phyloP scores from a whole-genome alignment of 2,113 vertebrate genomes.

The Macroglossus sobrinus region DNA sequence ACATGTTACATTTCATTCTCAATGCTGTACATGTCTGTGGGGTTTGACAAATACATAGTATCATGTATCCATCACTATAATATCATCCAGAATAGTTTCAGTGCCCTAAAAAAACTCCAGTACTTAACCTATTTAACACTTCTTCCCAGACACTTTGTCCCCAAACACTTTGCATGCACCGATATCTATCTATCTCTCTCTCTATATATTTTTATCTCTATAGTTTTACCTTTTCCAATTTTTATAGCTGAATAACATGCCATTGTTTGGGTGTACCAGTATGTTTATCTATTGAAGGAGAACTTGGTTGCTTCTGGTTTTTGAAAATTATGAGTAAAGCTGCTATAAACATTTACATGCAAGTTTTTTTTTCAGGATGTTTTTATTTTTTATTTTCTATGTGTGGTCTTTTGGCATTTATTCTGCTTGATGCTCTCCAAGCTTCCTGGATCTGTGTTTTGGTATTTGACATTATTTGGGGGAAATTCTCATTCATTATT shows the following conservation, averaged over 20 bases:
- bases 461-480: not conserved
- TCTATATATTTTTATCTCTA: not conserved
- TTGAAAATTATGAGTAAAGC: not conserved
- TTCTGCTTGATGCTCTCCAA: not conserved
- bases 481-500: too few relatives aligned
- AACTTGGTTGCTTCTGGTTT: not conserved
- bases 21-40: not conserved
- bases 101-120: not conserved
- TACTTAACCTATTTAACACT: not conserved
- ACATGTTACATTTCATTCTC: not conserved
- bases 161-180: not conserved
- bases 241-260: too few relatives aligned
- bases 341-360: not conserved
- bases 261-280: too few relatives aligned
- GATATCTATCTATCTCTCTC: too few relatives aligned
- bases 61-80: not conserved
- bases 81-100: not conserved
- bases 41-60: not conserved
- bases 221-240: not conserved
- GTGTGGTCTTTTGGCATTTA: not conserved
- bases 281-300: too few relatives aligned
- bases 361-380: not conserved
- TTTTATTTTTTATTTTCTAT: not conserved
- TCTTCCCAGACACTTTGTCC: not conserved
- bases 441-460: not conserved